A percentile compares a stretch with the other conserved stretches of the same genome.
These are phyloP conservation scores for Laticauda laticaudata DNA, from an alignment of 2,113 vertebrate genomes.

Conservation along the genomic window DNA sequence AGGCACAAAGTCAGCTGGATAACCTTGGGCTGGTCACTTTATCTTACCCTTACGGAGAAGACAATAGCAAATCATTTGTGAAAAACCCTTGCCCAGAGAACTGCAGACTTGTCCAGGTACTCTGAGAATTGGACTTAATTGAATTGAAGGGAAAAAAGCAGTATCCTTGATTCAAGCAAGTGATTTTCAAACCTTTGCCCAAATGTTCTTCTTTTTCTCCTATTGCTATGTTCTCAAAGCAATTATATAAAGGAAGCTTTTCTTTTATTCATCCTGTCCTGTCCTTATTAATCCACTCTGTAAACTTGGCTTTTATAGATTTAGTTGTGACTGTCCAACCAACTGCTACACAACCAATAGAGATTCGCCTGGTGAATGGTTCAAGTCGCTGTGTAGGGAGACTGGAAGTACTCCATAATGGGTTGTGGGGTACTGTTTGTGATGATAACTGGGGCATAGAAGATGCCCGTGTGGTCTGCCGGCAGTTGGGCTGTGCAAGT, in stretches of 20 bases:
- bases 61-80: not conserved
- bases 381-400: constrained; percentile 16
- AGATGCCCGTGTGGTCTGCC: constrained; percentile 23
- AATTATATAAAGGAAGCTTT: not conserved
- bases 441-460: constrained; percentile 39
- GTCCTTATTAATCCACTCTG: not conserved
- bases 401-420: constrained; percentile 36
- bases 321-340: not conserved
- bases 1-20: not conserved
- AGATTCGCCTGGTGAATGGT: constrained; percentile 2
- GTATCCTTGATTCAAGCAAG: not conserved
- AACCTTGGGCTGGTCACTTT: not conserved
- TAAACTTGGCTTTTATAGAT: not conserved
- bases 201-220: not conserved
- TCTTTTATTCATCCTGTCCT: not conserved
- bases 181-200: not conserved
- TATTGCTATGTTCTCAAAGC: not conserved
- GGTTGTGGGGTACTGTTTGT: constrained; percentile 46
- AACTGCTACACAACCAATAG: not conserved
- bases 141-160: not conserved
- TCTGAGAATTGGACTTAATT: not conserved
- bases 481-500: constrained; percentile 36
- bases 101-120: not conserved
- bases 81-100: not conserved
- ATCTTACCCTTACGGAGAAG: not conserved